Percentiles rank a stretch among this genome's conserved stretches.
phyloP scores from a whole-genome alignment of 2,113 vertebrate species.

The Stomatorhinus ivindoensis region DNA sequence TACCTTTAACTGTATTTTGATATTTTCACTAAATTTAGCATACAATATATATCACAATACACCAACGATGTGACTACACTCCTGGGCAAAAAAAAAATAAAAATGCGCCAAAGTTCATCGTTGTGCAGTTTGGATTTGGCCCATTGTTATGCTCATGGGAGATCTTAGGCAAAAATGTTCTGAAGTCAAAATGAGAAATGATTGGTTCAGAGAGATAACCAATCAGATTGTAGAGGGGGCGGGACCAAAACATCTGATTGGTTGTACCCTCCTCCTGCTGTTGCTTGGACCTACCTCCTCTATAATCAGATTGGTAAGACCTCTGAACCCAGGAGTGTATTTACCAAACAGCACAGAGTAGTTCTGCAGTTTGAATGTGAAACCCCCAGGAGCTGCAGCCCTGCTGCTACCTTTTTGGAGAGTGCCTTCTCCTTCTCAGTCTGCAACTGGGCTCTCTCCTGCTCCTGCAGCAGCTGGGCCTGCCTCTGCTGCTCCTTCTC shows the following conservation, averaged over 20 bases:
- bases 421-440: conserved; percentile 82
- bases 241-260: too few relatives aligned
- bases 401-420: conserved; percentile 69
- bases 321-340: not conserved
- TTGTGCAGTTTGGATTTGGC: not conserved
- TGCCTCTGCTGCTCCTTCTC: conserved; percentile 73
- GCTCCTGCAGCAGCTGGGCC: conserved; percentile 61
- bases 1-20: not conserved
- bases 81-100: not conserved
- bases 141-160: not conserved
- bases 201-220: not conserved
- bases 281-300: not conserved
- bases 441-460: conserved; percentile 62
- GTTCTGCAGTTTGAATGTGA: not conserved
- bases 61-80: not conserved
- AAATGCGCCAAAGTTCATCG: not conserved
- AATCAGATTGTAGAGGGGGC: not conserved
- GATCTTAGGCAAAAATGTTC: not conserved
- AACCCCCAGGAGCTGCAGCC: not conserved
- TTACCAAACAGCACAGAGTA: not conserved
- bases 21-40: not conserved
- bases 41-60: not conserved
- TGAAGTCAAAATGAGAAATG: not conserved
- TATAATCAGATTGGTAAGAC: not conserved
- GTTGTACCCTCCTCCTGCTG: too few relatives aligned